Evolutionary conservation across 2,888 invertebrate species (phyloP), one percentile per base, ranked within the genome.

Genomic region (Parnassius orleans): DNA sequence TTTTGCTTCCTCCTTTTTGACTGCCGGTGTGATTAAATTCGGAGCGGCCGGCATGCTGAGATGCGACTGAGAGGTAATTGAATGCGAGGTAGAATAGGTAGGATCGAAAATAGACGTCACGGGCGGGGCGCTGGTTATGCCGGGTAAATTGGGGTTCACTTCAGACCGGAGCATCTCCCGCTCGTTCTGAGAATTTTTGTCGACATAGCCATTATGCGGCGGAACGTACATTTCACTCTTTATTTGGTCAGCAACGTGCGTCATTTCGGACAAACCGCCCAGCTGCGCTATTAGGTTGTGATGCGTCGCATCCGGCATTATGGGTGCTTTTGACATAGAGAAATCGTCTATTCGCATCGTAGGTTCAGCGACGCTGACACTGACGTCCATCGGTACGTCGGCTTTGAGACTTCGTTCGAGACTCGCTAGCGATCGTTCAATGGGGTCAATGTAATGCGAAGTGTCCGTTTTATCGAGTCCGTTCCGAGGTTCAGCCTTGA

Each of bases 351-450:
- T 92, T 43, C 92, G 90, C 65, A 91, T 90, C 77, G 90, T 81
- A 48, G 93, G 85, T 55, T 88, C 79, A 64, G 88, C 90, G 54
- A 87, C 90, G 62, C 92, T 89, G 56, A 92, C 87, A 67, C 86
- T 90, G 44, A 91, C 89, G 66, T 93, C 90, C 76, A 93, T 92
- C 62, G 93, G 93, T 65, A 92, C 89, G 59, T 93, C 93, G 59
- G 87, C 92, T 72, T 93, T 93, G 51, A 93, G 86, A 68, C 92
- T 93, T 57, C 94, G 93, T 83, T 95, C 95, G 69, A 95, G 86
- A 72, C 93, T 95, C 55, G 95, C 95, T 73, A 95, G 87, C 60
- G 95, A 94, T 71, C 95, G 93, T 83, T 95, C 95, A 72, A 95
- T 91, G 19, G 95, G 95, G 81, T 95, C 95, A 63, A 94, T 93